phyloP scores from a whole-genome alignment of 2,888 invertebrate genomes.

The Margaritifera margaritifera region DNA sequence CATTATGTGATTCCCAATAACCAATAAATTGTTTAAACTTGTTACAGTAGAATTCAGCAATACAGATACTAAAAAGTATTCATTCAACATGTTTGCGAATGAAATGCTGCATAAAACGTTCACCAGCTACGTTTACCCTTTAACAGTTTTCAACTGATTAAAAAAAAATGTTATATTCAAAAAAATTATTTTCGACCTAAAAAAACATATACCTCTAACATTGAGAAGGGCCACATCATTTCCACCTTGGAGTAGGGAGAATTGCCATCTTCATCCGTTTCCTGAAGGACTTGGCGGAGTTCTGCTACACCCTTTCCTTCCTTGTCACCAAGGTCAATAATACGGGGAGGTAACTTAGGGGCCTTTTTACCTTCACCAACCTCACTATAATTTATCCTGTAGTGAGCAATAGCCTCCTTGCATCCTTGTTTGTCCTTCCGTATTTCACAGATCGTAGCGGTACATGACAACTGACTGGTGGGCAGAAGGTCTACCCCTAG shows the following conservation, averaged over 20 bases:
- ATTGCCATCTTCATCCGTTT: slow-evolving; percentile 44
- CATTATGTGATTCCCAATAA: too few relatives aligned
- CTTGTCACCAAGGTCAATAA: slow-evolving; percentile 28
- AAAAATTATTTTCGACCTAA: too few relatives aligned
- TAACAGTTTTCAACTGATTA: too few relatives aligned
- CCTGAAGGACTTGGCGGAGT: slow-evolving; percentile 24
- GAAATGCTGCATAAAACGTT: too few relatives aligned
- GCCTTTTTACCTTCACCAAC: slow-evolving; percentile 19
- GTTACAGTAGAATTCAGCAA: too few relatives aligned
- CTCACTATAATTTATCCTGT: slow-evolving; percentile 18
- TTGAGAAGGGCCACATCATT: slow-evolving; percentile 56
- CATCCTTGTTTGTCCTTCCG: slow-evolving; percentile 17
- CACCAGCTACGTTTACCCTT: too few relatives aligned
- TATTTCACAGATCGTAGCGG: slow-evolving; percentile 41
- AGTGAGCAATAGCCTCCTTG: slow-evolving; percentile 31
- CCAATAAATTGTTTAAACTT: too few relatives aligned
- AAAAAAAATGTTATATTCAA: too few relatives aligned
- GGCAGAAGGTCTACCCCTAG: slow-evolving; percentile 38
- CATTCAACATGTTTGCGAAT: too few relatives aligned
- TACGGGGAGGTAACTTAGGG: slow-evolving; percentile 18
- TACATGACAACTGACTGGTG: slow-evolving; percentile 40
- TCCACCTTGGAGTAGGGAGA: slow-evolving; percentile 54
- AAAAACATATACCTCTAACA: slow-evolving; percentile 48
- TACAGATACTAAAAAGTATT: too few relatives aligned
- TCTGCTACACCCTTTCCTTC: slow-evolving; percentile 19